Evolutionary conservation across 2,797 vertebrate genomes (phyloP).

Genomic region (Staurois parvus): DNA sequence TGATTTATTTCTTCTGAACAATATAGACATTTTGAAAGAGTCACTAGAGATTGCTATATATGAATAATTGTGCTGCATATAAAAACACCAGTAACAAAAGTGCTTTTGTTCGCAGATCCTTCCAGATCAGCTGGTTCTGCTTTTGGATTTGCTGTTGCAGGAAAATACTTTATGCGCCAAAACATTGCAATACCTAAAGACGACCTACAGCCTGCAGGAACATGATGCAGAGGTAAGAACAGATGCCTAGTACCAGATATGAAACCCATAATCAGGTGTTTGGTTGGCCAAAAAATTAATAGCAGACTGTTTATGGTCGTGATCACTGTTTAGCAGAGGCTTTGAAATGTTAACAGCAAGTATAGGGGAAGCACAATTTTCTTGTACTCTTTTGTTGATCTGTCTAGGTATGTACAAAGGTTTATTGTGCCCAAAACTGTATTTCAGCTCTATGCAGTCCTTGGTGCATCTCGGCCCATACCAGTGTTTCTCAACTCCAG

Average conservation of each 20-base stretch:
- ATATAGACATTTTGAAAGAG: conserved; percentile 4
- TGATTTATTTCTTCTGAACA: conserved; percentile 23
- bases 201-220: conserved; percentile 78
- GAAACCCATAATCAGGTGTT: not conserved
- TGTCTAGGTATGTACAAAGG: not conserved
- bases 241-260: not conserved
- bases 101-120: conserved; percentile 79
- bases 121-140: conserved; percentile 90
- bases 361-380: too few relatives aligned
- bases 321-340: not conserved
- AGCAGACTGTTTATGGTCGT: not conserved
- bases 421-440: not conserved
- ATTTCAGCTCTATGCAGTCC: not conserved
- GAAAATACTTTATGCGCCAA: conserved; percentile 78
- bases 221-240: conserved; percentile 90
- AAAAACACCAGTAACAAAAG: not conserved
- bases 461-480: not conserved
- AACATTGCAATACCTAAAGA: conserved; percentile 78
- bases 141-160: conserved; percentile 90
- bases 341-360: not conserved
- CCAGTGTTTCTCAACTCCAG: too few relatives aligned
- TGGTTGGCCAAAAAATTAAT: not conserved
- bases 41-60: not conserved
- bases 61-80: not conserved
- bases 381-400: not conserved